Base-by-base conservation (phyloP, 2,888 invertebrate genomes). In the Clostera curtula region DNA sequence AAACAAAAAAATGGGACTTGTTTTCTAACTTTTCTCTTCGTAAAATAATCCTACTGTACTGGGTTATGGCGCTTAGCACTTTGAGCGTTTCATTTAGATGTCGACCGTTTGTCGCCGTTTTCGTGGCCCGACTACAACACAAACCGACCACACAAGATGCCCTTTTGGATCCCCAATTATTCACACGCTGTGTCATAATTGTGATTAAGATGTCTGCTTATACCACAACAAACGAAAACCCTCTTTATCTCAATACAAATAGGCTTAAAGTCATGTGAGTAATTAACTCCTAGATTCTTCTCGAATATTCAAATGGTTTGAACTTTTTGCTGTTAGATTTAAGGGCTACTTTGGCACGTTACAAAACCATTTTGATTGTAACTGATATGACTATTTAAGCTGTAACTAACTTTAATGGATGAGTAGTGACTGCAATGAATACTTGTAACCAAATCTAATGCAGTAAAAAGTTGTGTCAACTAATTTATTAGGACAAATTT, bases 121-220 rank as follows among this genome's bases (percentile, higher is more conserved):
- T 35, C 4, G 5, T 36, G 18, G 37, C 44, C 32, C 12, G 14
- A 36, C 19, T 19, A 25, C 10, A 27, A 34, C 37, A 25, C 39
- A 37, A 23, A 19, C 25, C 44, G 54, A 45, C 53, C 54, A 46
- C 51, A 50, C 54, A 54, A 41, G 49, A 44, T 37, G 48, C 31
- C 25, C 40, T 39, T 38, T 31, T 40, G 26, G 37, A 45, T 43
- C 40, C 40, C 31, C 34, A 34, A 49, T 49, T 41, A 51, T 62
- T 61, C 62, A 48, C 60, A 56, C 57, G 52, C 46, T 54, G 43
- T 49, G 55, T 59, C 61, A 57, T 50, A 42, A 39, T 44, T 43
- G 39, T 56, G 57, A 59, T 57, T 57, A 52, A 57, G 49, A 50
- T 32, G 44, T 49, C 46, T 41, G 25, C 12, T 9, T 25, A 11